A percentile compares a stretch with the other conserved stretches of the same genome.
Conservation (phyloP, 2,113 vertebrate genomes). For the Chaetorhynchus papuensis region DNA sequence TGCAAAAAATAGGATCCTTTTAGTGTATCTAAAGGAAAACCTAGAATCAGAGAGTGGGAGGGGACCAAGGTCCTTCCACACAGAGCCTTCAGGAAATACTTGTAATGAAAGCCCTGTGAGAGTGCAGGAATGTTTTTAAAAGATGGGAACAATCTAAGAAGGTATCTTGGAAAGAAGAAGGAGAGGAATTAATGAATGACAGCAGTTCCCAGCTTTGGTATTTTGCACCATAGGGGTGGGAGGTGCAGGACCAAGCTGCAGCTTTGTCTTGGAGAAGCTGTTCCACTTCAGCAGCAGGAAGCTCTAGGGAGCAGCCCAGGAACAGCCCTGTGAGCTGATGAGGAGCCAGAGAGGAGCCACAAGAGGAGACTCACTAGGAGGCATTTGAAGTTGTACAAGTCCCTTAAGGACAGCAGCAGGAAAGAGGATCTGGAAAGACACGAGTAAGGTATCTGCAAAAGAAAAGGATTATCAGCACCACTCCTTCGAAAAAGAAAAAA, state of each 20-base stretch:
- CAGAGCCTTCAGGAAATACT: not conserved
- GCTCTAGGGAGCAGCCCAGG: not conserved
- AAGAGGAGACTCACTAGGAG: not conserved
- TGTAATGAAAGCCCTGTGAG: not conserved
- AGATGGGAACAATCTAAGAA: not conserved
- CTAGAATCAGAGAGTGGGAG: not conserved
- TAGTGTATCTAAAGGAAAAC: conserved; percentile 13
- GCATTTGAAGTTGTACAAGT: not conserved
- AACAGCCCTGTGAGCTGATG: not conserved
- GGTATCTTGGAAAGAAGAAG: not conserved
- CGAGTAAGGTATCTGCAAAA: not conserved
- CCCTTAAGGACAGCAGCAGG: not conserved
- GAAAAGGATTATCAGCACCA: not conserved
- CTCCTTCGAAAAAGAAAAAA: not conserved
- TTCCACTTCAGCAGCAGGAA: not conserved
- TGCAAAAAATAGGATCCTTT: conserved; percentile 43
- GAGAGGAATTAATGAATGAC: not conserved
- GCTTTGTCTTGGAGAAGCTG: not conserved
- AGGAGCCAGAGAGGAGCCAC: not conserved
- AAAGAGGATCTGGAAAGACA: not conserved
- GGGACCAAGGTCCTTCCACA: not conserved
- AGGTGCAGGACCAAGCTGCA: not conserved
- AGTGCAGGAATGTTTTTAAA: not conserved
- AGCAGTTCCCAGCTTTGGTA: not conserved
- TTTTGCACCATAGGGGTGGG: not conserved